phyloP scores from a whole-genome alignment of 2,797 vertebrate genomes.

The Vireo griseus region DNA sequence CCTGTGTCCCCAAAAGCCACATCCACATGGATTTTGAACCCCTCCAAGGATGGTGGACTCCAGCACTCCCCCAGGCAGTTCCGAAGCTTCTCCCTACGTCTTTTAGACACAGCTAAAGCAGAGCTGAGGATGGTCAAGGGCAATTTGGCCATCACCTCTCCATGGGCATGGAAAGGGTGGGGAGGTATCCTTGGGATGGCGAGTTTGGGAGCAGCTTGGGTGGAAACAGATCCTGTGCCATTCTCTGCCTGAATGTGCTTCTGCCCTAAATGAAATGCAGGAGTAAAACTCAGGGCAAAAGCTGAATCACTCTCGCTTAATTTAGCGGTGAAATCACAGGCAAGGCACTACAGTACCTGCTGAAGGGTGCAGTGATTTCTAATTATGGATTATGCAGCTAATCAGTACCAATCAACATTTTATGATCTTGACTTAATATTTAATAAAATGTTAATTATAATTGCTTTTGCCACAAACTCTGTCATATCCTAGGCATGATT shows the following conservation, averaged over 20 bases:
- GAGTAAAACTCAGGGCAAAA: conserved; percentile 29
- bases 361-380: conserved; percentile 66
- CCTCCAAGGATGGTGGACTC: too few relatives aligned
- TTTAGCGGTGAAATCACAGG: conserved; percentile 8
- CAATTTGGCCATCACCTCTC: accelerated
- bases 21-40: not conserved
- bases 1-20: not conserved
- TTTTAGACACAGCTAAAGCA: not conserved
- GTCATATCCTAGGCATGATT: conserved; percentile 7
- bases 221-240: not conserved
- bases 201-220: not conserved
- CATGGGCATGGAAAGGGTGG: accelerated
- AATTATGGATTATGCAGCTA: conserved; percentile 68
- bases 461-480: conserved; percentile 63
- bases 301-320: conserved; percentile 11
- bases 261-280: conserved; percentile 15
- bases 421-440: conserved; percentile 72
- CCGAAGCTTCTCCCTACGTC: not conserved
- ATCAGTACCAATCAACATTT: conserved; percentile 71
- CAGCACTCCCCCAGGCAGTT: not conserved
- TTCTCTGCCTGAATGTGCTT: not conserved
- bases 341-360: conserved; percentile 43
- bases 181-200: not conserved
- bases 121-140: not conserved
- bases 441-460: conserved; percentile 72